Evolutionary conservation across 1,140 invertebrate species (phyloP).

Genomic region (Lethocerus indicus): DNA sequence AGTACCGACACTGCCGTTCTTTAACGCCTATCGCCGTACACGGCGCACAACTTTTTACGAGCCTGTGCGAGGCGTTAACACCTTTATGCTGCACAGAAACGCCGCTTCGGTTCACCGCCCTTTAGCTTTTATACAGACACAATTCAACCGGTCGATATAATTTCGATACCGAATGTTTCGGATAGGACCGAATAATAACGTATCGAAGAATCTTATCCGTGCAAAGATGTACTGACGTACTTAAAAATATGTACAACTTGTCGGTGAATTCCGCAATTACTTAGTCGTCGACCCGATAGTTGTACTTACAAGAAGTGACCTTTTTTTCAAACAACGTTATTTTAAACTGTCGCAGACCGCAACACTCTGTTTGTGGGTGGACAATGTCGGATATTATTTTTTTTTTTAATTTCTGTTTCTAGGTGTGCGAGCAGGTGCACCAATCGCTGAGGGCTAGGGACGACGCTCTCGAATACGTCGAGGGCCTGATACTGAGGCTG

Average conservation of each 20-base stretch:
- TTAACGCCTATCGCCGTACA: no score
- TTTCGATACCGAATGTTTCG: no score
- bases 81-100: no score
- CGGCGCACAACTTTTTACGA: no score
- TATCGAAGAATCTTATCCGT: no score
- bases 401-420: slow-evolving; percentile 16
- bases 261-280: not conserved
- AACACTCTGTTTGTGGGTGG: not conserved
- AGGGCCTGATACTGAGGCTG: slow-evolving; percentile 74
- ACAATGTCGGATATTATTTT: not conserved
- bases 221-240: not conserved
- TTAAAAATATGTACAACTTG: not conserved
- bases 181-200: no score
- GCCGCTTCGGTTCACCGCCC: no score
- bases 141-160: no score
- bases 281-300: not conserved
- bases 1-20: no score
- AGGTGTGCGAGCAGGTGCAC: slow-evolving; percentile 85
- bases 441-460: slow-evolving; percentile 68
- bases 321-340: not conserved
- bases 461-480: slow-evolving; percentile 85
- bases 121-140: no score
- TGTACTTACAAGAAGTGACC: not conserved
- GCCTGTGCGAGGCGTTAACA: no score
- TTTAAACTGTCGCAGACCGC: not conserved